Percentiles rank a stretch among this genome's conserved stretches.
phyloP scores from a whole-genome alignment of 2,797 vertebrate genomes.

The Sebastes diaconus region DNA sequence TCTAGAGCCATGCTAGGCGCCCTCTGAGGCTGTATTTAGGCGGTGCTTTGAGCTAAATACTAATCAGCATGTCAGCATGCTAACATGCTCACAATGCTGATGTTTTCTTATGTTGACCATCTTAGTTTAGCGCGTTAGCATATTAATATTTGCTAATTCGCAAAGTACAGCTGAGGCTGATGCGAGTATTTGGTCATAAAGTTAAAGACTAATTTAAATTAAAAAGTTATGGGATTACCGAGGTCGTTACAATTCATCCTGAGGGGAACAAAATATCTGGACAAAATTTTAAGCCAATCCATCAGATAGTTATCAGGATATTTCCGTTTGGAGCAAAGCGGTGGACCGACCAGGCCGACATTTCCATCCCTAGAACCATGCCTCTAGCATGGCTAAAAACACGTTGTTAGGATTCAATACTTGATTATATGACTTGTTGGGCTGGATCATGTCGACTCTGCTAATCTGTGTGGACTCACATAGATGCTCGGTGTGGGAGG shows the following conservation, averaged over 20 bases:
- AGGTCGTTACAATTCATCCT: neutral
- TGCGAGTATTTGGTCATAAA: neutral
- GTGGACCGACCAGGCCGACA: neutral
- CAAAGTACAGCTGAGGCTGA: neutral
- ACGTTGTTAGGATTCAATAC: neutral
- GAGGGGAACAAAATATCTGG: neutral
- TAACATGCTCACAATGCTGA: neutral
- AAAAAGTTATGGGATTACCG: neutral
- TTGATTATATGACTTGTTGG: neutral
- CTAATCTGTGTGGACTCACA: constrained; percentile 74
- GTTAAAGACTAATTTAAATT: neutral
- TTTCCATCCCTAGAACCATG: neutral
- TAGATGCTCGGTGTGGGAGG: constrained; percentile 95
- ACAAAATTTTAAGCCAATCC: neutral
- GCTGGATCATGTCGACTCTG: neutral
- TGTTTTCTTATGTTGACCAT: neutral
- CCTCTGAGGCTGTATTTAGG: neutral
- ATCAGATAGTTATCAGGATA: neutral
- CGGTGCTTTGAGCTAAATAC: neutral
- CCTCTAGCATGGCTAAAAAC: neutral
- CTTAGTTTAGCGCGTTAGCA: neutral
- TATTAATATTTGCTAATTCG: neutral
- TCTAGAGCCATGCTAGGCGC: neutral
- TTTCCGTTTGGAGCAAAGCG: neutral
- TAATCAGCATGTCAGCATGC: neutral